Evolutionary conservation across 2,797 vertebrate genomes (phyloP).

Genomic region (Pampus argenteus): DNA sequence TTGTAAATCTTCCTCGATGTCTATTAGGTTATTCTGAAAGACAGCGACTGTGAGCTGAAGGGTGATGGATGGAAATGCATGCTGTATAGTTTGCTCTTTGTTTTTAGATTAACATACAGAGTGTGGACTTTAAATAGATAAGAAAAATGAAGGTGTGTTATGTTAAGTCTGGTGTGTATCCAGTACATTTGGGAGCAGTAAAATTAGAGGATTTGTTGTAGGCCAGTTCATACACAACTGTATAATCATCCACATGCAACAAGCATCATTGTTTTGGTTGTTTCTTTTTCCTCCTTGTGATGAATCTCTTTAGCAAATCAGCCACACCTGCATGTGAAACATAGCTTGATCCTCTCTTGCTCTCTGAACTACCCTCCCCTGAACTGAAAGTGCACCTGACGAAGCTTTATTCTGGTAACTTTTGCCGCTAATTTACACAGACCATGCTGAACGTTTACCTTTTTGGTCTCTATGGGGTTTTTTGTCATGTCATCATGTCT

Average conservation of each 20-base stretch:
- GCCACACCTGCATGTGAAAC: conserved; percentile 47
- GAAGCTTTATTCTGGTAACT: neutral
- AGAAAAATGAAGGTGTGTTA: conserved; percentile 35
- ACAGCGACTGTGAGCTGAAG: conserved; percentile 11
- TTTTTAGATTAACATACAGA: conserved; percentile 20
- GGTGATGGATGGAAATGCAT: conserved; percentile 11
- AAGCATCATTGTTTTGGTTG: conserved; percentile 79
- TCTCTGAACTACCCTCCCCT: neutral
- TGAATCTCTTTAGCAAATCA: conserved; percentile 35
- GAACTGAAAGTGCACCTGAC: conserved; percentile 12
- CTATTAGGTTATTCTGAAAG: conserved; percentile 6
- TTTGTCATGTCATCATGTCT: conserved; percentile 58
- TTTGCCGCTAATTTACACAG: neutral
- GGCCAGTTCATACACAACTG: conserved; percentile 5
- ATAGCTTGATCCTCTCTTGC: conserved; percentile 1
- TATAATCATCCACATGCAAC: conserved; percentile 41
- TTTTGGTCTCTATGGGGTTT: neutral
- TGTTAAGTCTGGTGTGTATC: conserved; percentile 31
- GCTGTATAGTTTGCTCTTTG: conserved; percentile 16
- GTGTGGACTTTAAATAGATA: conserved; percentile 17
- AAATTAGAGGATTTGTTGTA: conserved; percentile 11
- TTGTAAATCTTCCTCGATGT: conserved; percentile 26
- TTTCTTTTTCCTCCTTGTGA: conserved; percentile 82
- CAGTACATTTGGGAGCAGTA: neutral
- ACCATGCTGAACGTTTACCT: neutral